A percentile compares a stretch with the other conserved stretches of the same genome.
Conservation (phyloP, 1,140 invertebrate genomes). For the Drosophila simulans region DNA sequence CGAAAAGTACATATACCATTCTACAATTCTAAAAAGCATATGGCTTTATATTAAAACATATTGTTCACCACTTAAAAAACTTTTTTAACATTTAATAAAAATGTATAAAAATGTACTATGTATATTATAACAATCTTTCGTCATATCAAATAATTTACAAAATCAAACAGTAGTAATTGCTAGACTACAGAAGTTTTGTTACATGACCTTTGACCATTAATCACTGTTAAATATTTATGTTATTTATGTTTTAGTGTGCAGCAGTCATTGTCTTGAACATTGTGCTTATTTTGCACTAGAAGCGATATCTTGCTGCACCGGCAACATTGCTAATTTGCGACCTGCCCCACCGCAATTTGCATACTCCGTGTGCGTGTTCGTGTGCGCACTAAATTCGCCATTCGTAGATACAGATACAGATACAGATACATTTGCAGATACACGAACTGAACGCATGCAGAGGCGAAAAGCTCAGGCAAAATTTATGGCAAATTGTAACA, state of each 20-base stretch:
- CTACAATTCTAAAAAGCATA: no score
- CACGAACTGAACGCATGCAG: constrained; percentile 55
- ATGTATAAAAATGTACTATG: no score
- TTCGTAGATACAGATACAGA: constrained; percentile 10
- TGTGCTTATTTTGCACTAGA: constrained; percentile 10
- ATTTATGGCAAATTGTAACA: constrained; percentile 64
- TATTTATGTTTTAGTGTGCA: not conserved
- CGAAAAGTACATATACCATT: no score
- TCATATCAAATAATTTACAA: no score
- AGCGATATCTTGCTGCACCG: constrained; percentile 27
- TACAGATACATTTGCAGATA: constrained; percentile 32
- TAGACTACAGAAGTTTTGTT: no score
- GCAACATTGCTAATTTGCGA: constrained; percentile 58
- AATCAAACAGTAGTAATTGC: no score
- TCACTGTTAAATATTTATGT: no score
- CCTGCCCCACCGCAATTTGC: constrained; percentile 74
- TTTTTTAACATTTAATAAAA: no score
- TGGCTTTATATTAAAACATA: no score
- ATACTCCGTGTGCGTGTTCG: constrained; percentile 48
- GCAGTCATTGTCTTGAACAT: not conserved
- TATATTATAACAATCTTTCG: no score
- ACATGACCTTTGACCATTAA: no score
- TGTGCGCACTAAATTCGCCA: constrained; percentile 56
- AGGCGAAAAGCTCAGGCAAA: constrained; percentile 58
- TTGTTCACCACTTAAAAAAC: no score